Percentiles rank a stretch among this genome's conserved stretches.
These are phyloP conservation scores for Acipenser ruthenus DNA, from an alignment of 2,797 vertebrate species.

Conservation along the genomic window DNA sequence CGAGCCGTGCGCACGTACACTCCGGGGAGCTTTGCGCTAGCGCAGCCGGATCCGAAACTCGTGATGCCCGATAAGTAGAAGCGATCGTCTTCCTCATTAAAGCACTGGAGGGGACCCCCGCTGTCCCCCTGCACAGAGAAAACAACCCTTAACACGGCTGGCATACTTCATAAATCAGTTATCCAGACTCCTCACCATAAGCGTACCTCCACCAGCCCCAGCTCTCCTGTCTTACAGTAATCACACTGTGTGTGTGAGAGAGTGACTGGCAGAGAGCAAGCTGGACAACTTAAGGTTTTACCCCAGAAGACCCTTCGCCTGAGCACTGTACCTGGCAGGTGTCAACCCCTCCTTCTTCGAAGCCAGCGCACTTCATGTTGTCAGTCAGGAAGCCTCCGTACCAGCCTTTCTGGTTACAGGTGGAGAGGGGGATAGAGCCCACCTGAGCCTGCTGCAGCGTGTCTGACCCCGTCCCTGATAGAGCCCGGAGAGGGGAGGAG, in stretches of 20 bases:
- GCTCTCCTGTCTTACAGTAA: no score
- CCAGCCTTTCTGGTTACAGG: conserved; percentile 43
- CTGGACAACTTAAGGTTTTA: no score
- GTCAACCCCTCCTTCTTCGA: conserved; percentile 28
- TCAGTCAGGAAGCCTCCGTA: conserved; percentile 30
- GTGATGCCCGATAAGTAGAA: conserved; percentile 48
- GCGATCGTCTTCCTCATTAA: conserved; percentile 32
- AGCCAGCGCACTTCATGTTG: conserved; percentile 48
- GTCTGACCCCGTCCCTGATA: conserved; percentile 17
- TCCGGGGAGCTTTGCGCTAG: conserved; percentile 33
- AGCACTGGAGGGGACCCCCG: conserved; percentile 51
- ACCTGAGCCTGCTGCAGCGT: conserved; percentile 45
- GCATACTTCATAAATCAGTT: no score
- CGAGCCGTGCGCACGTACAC: conserved; percentile 38
- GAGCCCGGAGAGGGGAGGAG: no score
- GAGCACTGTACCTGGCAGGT: conserved; percentile 35
- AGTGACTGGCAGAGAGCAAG: no score
- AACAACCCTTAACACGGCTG: no score
- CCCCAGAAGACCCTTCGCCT: no score
- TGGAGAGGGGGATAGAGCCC: conserved; percentile 34
- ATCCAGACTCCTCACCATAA: no score
- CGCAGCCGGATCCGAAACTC: conserved; percentile 39
- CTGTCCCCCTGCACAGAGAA: conserved; percentile 40
- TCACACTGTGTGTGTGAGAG: background rate
- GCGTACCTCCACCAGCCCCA: no score